Evolutionary conservation across 2,888 invertebrate genomes (phyloP).

Genomic region (Fragum sueziense): DNA sequence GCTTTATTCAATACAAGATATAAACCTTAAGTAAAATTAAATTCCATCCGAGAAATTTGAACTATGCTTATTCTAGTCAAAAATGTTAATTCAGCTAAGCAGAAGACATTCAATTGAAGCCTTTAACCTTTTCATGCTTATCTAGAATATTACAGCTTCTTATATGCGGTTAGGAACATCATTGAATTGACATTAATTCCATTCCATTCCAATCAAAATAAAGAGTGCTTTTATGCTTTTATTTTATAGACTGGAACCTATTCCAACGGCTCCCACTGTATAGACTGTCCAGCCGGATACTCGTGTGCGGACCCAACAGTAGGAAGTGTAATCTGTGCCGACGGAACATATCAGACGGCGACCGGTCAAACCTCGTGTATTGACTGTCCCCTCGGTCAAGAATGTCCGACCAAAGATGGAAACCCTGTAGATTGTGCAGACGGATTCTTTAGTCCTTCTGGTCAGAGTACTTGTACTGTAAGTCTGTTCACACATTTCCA

Average conservation of each 20-base stretch:
- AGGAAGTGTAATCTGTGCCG: slow-evolving; percentile 70
- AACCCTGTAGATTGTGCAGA: slow-evolving; percentile 72
- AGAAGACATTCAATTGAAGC: no score
- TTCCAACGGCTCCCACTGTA: slow-evolving; percentile 72
- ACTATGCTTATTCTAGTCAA: no score
- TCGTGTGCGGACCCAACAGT: slow-evolving; percentile 74
- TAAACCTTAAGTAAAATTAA: no score
- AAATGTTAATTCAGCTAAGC: no score
- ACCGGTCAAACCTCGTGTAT: slow-evolving; percentile 75
- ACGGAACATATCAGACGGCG: slow-evolving; percentile 75
- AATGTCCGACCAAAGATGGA: slow-evolving; percentile 65
- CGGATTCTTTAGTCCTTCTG: slow-evolving; percentile 74
- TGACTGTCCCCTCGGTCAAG: slow-evolving; percentile 75
- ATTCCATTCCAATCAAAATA: no score
- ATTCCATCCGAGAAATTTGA: no score
- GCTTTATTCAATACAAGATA: no score
- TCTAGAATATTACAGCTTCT: no score
- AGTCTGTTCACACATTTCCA: slow-evolving; percentile 37
- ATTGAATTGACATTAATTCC: no score
- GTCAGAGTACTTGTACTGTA: slow-evolving; percentile 72
- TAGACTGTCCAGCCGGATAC: slow-evolving; percentile 73
- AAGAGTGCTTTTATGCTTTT: neutral
- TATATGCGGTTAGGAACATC: no score
- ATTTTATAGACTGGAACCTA: slow-evolving; percentile 75
- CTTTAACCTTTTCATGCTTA: no score